Base-by-base conservation (phyloP, 2,888 invertebrate genomes). In the Ctena decussata region DNA sequence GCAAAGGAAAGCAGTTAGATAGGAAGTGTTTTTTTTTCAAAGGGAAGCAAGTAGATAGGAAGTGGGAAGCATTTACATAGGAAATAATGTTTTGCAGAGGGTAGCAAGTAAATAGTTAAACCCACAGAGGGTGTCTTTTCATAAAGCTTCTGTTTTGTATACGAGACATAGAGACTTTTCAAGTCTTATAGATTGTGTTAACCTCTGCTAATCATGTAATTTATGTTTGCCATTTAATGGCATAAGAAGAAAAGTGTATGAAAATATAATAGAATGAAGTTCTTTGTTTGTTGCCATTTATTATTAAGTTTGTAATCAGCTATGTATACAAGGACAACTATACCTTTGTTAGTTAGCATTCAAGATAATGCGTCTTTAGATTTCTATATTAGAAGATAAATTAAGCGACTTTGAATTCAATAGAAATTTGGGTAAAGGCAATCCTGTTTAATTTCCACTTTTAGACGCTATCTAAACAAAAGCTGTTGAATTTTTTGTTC, bases 291-390 rank as follows among this genome's bases (percentile, higher is more conserved):
- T 24, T 75, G 75, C 80, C 77, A 80, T 85, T 86, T 86, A 88
- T 88, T 84, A 86, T 86, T 88, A 88, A 88, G 85, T 85, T 88
- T 86, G 81, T 88, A 88, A 88, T 88, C 88, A 88, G 88, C 84
- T 82, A 88, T 79, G 82, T 88, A 88, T 86, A 88, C 88, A 88
- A 88, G 88, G 88, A 80, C 82, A 77, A 12, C 41, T 30, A 57
- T 60, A 75, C 77, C 65, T 83, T 88, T 88, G 88, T 88, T 86
- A 71, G 80, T n/a, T 46, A n/a, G 44, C 57, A 73, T 82, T 77
- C 84, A 77, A 79, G 88, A 88, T 86, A 86, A 84, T 86, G 86
- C 85, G 82, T 88, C 88, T 88, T 84, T 88, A 88, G 84, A 85
- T 76, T 80, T 82, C 83, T 75, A 82, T 83, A 86, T 88, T 86